Evolutionary conservation across 2,113 vertebrate genomes (phyloP).

Genomic region (Numida meleagris): DNA sequence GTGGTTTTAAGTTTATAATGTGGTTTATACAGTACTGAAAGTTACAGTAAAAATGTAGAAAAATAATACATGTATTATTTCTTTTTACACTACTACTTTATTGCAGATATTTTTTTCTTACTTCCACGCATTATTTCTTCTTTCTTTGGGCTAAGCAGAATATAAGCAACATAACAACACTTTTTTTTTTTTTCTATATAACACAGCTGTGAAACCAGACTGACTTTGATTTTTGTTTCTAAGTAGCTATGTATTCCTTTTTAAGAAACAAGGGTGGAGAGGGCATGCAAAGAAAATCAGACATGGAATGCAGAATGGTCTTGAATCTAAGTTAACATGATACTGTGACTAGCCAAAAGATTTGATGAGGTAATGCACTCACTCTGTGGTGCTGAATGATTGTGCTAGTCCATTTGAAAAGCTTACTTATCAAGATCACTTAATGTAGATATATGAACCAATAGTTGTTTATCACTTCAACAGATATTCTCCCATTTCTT

Average conservation of each 20-base stretch:
- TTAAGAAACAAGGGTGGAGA: fast-evolving
- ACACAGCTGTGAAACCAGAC: background rate
- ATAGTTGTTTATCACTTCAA: conserved; percentile 77
- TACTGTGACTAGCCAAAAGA: conserved; percentile 31
- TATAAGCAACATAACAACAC: background rate
- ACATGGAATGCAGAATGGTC: background rate
- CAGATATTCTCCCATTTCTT: conserved; percentile 72
- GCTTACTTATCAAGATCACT: conserved; percentile 73
- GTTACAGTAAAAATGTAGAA: background rate
- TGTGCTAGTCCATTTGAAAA: conserved; percentile 43
- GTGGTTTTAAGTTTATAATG: background rate
- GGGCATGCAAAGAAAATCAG: background rate
- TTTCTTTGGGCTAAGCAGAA: background rate
- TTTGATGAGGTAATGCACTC: conserved; percentile 41
- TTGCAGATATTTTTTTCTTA: background rate
- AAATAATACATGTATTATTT: background rate
- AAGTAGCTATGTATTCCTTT: background rate
- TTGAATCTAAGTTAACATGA: conserved; percentile 46
- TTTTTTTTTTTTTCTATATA: background rate
- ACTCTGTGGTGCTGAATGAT: conserved; percentile 54
- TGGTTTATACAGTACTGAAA: background rate
- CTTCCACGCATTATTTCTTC: background rate
- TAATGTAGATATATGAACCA: conserved; percentile 80
- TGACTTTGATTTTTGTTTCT: background rate
- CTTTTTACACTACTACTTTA: background rate